Evolutionary conservation across 2,888 invertebrate genomes (phyloP), one percentile per base, ranked within the genome.

Genomic region (Bombyx huttoni): DNA sequence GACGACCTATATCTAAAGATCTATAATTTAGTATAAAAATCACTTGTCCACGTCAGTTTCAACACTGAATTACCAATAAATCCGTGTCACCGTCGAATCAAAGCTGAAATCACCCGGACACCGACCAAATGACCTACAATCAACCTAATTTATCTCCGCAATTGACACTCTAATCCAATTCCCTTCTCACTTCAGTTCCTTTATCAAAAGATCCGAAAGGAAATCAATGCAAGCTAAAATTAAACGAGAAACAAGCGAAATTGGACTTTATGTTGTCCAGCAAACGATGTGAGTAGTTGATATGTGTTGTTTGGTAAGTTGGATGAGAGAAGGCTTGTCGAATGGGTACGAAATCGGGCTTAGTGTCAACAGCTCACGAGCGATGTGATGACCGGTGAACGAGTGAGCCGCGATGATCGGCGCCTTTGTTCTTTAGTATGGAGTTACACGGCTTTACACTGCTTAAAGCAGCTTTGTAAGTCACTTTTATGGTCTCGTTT

Each of bases 291-390:
- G 24, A 24, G 40, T 48, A 7, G 12, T 34, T 47, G 54, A 55
- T 51, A 60, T 46, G 40, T 47, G 46, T 56, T 65, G 58, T 52
- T 62, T 69, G 61, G 73, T 70, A 59, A 58, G 58, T 67, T 61
- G 75, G 75, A 73, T 77, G 75, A 73, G 78, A 81, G 78, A 74
- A 72, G 71, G 72, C 77, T 73, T 64, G 63, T 69, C 81, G 71
- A 81, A 84, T 78, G 61, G 68, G 78, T 76, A 83, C 72, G 77
- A 81, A 83, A 83, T 82, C 75, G 81, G 78, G 60, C 83, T 87
- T 81, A 87, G 81, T 83, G 86, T 87, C 87, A 84, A 81, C 86
- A 81, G 82, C 82, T 82, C 78, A 83, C 73, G 76, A 60, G 24
- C 24, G 24, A 24, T 24, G 24, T 64, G 68, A 64, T 67, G 69